Evolutionary conservation across 2,888 invertebrate species (phyloP).

Genomic region (Synanthedon vespiformis): DNA sequence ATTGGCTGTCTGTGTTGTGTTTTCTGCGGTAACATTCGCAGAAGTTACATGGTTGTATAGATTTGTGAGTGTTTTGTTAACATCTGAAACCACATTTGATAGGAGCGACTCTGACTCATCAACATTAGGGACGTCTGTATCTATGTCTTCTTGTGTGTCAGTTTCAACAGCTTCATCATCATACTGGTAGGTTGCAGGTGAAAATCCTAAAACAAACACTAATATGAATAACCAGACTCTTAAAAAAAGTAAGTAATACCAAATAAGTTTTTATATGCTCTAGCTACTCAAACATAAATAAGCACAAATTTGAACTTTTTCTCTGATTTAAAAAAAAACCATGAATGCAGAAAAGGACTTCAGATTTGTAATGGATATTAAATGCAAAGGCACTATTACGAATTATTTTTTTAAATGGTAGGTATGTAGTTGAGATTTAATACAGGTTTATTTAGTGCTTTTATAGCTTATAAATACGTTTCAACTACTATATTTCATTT

Average conservation of each 20-base stretch:
- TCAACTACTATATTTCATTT: no score
- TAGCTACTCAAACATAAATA: no score
- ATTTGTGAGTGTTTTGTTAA: conserved; percentile 56
- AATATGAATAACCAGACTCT: not conserved
- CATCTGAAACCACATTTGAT: conserved; percentile 55
- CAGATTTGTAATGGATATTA: no score
- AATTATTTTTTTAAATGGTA: no score
- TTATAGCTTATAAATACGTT: no score
- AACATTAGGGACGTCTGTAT: conserved; percentile 47
- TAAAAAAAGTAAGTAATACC: no score
- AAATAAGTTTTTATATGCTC: no score
- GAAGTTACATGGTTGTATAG: conserved; percentile 57
- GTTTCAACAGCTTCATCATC: conserved; percentile 38
- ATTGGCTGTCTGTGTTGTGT: conserved; percentile 39
- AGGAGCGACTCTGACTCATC: conserved; percentile 59
- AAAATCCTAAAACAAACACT: conserved; percentile 19
- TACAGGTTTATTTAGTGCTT: no score
- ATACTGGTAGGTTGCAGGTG: conserved; percentile 29
- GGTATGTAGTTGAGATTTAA: no score
- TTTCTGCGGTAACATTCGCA: conserved; percentile 49
- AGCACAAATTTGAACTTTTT: not conserved
- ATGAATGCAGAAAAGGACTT: no score
- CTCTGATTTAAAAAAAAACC: no score
- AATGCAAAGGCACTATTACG: no score
- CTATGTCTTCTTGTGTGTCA: conserved; percentile 24